These are phyloP conservation scores for Falco peregrinus DNA, from an alignment of 2,797 vertebrate species.

Conservation along the genomic window DNA sequence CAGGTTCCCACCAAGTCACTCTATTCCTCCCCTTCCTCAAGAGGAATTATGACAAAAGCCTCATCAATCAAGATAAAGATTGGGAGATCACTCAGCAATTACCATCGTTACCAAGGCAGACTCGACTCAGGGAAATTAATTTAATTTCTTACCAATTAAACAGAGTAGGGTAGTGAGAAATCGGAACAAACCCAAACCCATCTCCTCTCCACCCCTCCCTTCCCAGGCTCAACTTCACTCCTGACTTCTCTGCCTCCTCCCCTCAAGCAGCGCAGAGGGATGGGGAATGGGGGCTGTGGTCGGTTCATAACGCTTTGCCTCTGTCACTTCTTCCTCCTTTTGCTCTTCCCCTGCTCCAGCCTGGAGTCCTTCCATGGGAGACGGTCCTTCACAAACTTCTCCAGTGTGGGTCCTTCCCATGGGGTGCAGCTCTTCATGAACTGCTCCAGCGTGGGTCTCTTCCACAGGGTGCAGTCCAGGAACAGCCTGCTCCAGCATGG, in stretches of 20 bases:
- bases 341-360: neutral
- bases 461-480: neutral
- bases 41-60: neutral
- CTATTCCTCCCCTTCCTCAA: neutral
- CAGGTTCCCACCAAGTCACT: neutral
- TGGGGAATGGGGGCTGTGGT: rapidly evolving
- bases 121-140: neutral
- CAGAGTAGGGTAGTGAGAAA: neutral
- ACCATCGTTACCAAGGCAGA: neutral
- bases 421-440: neutral
- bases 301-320: neutral
- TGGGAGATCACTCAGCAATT: neutral
- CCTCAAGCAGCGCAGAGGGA: neutral
- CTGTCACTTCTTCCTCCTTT: neutral
- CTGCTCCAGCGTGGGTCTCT: neutral
- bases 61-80: neutral
- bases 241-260: neutral
- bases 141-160: neutral
- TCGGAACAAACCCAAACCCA: neutral
- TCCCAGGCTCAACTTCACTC: neutral
- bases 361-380: neutral
- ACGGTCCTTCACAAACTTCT: neutral
- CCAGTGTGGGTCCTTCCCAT: neutral
- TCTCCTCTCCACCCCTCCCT: neutral
- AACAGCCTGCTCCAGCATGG: neutral